A percentile compares a stretch with the other conserved stretches of the same genome.
Evolutionary conservation across 2,797 vertebrate species (phyloP).

Genomic region (Centropyge bicolor): DNA sequence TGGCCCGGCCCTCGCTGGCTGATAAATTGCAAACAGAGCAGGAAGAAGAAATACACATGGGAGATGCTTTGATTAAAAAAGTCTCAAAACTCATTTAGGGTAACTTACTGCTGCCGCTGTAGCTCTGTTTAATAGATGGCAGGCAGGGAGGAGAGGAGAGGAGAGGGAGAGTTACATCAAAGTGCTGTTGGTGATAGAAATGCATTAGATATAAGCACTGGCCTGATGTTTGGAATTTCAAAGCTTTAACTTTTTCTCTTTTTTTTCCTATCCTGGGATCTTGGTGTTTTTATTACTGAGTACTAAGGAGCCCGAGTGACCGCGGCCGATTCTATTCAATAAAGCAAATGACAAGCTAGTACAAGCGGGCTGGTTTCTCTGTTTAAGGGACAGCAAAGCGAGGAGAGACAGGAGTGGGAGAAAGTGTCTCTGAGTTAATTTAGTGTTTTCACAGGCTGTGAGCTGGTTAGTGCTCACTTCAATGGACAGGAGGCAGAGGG

Average conservation of each 20-base stretch:
- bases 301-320: constrained; percentile 35
- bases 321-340: constrained; percentile 55
- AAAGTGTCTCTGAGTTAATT: constrained; percentile 62
- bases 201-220: constrained; percentile 67
- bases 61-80: constrained; percentile 71
- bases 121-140: constrained; percentile 62
- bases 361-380: constrained; percentile 30
- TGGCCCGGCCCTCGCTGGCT: constrained; percentile 24
- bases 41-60: constrained; percentile 52
- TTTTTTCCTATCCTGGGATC: constrained; percentile 56
- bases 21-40: constrained; percentile 59
- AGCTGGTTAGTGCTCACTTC: constrained; percentile 46
- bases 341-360: constrained; percentile 60
- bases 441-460: constrained; percentile 39
- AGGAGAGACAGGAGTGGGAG: constrained; percentile 40
- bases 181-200: constrained; percentile 71
- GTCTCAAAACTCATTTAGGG: constrained; percentile 70
- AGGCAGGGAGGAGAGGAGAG: constrained; percentile 37
- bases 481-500: constrained; percentile 31
- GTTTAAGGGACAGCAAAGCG: constrained; percentile 60
- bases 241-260: constrained; percentile 50
- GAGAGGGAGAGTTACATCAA: constrained; percentile 68
- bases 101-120: constrained; percentile 54
- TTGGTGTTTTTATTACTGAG: constrained; percentile 60
- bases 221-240: constrained; percentile 71